These are phyloP conservation scores for Oophaga pumilio DNA, from an alignment of 2,113 vertebrate genomes.

Conservation along the genomic window DNA sequence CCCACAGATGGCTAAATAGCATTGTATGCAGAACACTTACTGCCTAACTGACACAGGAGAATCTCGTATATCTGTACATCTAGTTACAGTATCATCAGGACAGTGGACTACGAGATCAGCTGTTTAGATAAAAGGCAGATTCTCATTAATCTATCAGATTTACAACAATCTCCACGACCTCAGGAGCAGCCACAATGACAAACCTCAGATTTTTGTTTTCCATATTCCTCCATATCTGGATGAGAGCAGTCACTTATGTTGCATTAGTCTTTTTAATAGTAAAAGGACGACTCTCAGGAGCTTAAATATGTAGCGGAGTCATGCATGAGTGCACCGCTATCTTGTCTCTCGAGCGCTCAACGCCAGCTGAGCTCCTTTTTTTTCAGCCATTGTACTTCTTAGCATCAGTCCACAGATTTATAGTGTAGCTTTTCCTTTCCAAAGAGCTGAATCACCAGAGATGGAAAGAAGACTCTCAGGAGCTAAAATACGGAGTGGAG, in stretches of 20 bases:
- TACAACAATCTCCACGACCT: not conserved
- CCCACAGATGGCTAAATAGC: slow-evolving; percentile 52
- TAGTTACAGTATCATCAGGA: slow-evolving; percentile 21
- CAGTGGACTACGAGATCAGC: not conserved
- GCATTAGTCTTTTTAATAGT: not conserved
- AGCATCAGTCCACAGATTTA: too few species aligned
- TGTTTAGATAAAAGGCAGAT: slow-evolving; percentile 6
- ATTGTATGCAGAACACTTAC: slow-evolving; percentile 45
- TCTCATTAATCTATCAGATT: not conserved
- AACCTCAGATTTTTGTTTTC: not conserved
- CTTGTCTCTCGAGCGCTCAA: not conserved
- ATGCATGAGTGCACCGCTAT: not conserved
- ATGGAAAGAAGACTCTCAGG: not conserved
- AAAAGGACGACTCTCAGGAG: not conserved
- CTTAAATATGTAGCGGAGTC: not conserved
- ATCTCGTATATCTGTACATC: not conserved
- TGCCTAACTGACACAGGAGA: slow-evolving; percentile 3
- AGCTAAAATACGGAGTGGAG: not conserved
- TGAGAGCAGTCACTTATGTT: not conserved
- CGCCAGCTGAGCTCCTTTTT: not conserved
- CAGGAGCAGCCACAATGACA: not conserved
- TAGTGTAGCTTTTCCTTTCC: too few species aligned
- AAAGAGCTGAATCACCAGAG: not conserved
- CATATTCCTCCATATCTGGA: not conserved
- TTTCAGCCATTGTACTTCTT: too few species aligned